Base-by-base conservation (phyloP, 2,888 invertebrate species). In the Troides helena region DNA sequence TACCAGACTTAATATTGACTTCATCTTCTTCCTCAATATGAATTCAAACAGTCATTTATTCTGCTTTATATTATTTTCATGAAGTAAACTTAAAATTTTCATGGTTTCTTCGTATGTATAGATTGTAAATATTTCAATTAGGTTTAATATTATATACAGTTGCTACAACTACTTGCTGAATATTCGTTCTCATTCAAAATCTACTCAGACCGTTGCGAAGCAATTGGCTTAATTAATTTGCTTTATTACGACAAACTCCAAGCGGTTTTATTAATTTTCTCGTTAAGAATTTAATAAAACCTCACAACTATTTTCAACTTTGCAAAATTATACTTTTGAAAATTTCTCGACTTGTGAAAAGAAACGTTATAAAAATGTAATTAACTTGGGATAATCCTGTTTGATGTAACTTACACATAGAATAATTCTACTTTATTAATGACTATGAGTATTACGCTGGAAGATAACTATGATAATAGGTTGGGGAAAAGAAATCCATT, bases 191-290 rank as follows among this genome's bases (percentile, higher is more conserved):
- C 68, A 65, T 57, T 67, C 67, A 70, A 68, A 71, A 69, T 65
- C 69, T 72, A 58, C 57, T 69, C 69, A 36, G 63, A 23, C 69
- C 65, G 70, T 63, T 69, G 72, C 71, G 72, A 70, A 74, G 72
- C 73, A 74, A 73, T 75, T 70, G 62, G 69, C 72, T 72, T 74
- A 75, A 75, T 75, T 75, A 74, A 74, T 75, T 74, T 72, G 61
- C 72, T 74, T 69, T 71, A 67, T 72, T 64, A 71, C 67, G 68
- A 70, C 50, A 69, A 71, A 73, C 71, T 73, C n/a, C 53, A 53
- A 53, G 53, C 2, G 53, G 53, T 53, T 65, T 57, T 43, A 57
- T 56, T 65, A n/a, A 25, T 62, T n/a, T 62, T 23, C 53, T 56
- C 39, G 18, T 62, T 39, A 56, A n/a, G 23, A 62, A 62, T 62